These are phyloP conservation scores for Rugalucina vietnamica DNA, from an alignment of 2,888 invertebrate genomes.

Conservation along the genomic window DNA sequence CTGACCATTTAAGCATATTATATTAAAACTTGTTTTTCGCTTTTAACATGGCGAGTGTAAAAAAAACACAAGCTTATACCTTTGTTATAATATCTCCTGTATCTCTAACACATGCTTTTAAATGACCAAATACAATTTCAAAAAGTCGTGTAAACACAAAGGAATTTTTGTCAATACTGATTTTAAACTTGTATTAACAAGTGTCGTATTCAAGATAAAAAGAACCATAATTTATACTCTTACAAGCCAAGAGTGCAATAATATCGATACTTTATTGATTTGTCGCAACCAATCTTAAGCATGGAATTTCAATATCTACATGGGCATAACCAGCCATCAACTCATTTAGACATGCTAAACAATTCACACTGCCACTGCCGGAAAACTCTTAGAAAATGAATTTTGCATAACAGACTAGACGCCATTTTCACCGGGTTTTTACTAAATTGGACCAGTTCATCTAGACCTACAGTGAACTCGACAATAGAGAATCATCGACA, in stretches of 20 bases:
- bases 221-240: neutral
- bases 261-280: conserved; percentile 3
- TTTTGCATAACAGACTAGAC: too few species aligned
- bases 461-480: too few species aligned
- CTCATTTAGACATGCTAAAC: too few species aligned
- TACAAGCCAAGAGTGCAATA: neutral
- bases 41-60: neutral
- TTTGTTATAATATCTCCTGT: neutral
- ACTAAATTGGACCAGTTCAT: too few species aligned
- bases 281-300: too few species aligned
- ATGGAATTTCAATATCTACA: too few species aligned
- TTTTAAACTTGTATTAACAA: neutral
- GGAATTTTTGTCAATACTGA: neutral
- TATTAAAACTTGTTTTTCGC: neutral
- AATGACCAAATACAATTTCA: neutral
- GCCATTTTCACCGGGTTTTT: too few species aligned
- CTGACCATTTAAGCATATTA: neutral
- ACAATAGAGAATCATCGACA: too few species aligned
- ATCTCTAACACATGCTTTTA: neutral
- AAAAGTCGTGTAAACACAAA: neutral
- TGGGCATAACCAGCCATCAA: too few species aligned
- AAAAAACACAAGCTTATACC: neutral
- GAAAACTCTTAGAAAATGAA: too few species aligned
- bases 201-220: neutral
- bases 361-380: too few species aligned